phyloP scores from a whole-genome alignment of 1,140 invertebrate species.

The Homarus americanus region DNA sequence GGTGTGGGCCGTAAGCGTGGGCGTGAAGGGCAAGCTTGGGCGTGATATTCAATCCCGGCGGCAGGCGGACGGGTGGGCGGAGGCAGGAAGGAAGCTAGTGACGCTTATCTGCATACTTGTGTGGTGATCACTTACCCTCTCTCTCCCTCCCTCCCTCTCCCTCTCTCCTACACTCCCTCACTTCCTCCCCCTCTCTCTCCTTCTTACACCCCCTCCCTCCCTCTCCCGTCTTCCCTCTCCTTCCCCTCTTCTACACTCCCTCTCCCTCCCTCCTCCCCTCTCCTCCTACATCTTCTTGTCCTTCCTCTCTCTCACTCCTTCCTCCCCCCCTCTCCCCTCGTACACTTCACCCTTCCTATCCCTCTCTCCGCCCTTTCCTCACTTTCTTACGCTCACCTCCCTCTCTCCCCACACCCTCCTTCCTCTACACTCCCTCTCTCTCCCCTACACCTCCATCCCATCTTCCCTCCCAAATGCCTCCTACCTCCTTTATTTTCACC shows the following conservation, averaged over 20 bases:
- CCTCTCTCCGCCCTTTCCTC: not conserved
- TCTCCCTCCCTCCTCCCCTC: not conserved
- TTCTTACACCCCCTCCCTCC: not conserved
- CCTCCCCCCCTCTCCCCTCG: not conserved
- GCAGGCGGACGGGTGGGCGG: not conserved
- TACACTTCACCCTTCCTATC: not conserved
- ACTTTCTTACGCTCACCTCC: not conserved
- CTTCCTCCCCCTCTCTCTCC: not conserved
- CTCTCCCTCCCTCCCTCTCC: not conserved
- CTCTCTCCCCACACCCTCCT: not conserved
- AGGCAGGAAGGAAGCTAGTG: conserved; percentile 50
- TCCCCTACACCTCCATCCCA: not conserved
- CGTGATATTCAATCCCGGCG: no score
- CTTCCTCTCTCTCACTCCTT: not conserved
- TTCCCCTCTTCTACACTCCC: not conserved
- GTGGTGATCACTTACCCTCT: conserved; percentile 46
- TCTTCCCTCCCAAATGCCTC: not conserved
- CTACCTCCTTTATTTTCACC: not conserved
- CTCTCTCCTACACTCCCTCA: not conserved
- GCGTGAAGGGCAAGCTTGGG: not conserved
- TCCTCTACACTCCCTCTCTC: not conserved
- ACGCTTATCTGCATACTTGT: conserved; percentile 58
- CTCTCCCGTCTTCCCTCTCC: not conserved
- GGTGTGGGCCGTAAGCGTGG: not conserved
- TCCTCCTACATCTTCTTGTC: not conserved